Evolutionary conservation across 1,140 invertebrate species (phyloP).

Genomic region (Stratiolaelaps scimitus): DNA sequence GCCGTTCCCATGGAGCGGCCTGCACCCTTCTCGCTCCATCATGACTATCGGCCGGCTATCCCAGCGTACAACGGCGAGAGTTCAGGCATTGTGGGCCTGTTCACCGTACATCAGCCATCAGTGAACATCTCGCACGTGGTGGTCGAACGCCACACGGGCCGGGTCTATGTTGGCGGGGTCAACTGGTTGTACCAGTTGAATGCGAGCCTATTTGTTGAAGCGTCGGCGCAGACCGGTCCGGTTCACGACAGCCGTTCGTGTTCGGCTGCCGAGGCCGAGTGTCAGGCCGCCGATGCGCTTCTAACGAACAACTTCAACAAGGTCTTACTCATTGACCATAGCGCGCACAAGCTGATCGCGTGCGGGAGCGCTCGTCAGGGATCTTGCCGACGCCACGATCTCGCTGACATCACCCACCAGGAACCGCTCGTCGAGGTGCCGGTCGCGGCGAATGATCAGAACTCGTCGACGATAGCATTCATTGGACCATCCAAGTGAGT

Average conservation of each 20-base stretch:
- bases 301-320: slow-evolving; percentile 78
- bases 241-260: slow-evolving; percentile 70
- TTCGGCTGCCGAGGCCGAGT: slow-evolving; percentile 63
- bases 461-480: slow-evolving; percentile 80
- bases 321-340: slow-evolving; percentile 70
- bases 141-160: slow-evolving; percentile 48
- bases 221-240: slow-evolving; percentile 56
- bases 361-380: slow-evolving; percentile 79
- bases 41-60: neutral
- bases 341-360: slow-evolving; percentile 61
- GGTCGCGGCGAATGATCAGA: slow-evolving; percentile 81
- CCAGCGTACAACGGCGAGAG: neutral
- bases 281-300: slow-evolving; percentile 50
- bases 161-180: slow-evolving; percentile 62
- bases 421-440: slow-evolving; percentile 60
- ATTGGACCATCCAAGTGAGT: slow-evolving; percentile 76
- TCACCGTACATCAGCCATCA: slow-evolving; percentile 39
- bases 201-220: slow-evolving; percentile 54
- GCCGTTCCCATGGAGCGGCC: slow-evolving; percentile 15
- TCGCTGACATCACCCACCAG: slow-evolving; percentile 61
- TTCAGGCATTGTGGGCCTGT: slow-evolving; percentile 35
- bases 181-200: slow-evolving; percentile 71
- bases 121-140: slow-evolving; percentile 48
- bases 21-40: slow-evolving; percentile 10
- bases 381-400: slow-evolving; percentile 68